Percentiles rank a stretch among this genome's conserved stretches.
Conservation (phyloP, 2,797 vertebrate genomes). For the Sebastes hubbsi region DNA sequence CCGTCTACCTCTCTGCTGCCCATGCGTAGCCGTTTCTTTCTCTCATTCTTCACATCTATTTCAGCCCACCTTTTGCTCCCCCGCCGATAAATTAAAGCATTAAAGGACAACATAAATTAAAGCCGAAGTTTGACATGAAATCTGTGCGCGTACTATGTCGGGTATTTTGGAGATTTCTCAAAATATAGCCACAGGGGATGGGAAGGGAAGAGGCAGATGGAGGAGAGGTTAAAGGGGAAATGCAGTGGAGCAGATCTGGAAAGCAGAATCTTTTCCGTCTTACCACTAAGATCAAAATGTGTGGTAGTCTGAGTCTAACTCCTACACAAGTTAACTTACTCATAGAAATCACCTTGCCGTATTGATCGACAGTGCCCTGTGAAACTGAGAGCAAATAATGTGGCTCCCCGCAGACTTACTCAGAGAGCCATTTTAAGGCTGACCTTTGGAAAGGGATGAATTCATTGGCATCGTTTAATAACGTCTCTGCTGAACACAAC, state of each 20-base stretch:
- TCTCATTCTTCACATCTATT: conserved; percentile 40
- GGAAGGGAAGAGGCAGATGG: conserved; percentile 28
- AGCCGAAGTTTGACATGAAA: background rate
- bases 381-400: conserved; percentile 25
- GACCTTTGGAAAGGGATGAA: conserved; percentile 59
- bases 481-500: background rate
- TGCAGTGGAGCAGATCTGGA: background rate
- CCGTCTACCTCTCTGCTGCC: conserved; percentile 36
- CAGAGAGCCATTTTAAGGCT: conserved; percentile 41
- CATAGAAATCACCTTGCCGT: background rate
- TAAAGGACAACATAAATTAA: conserved; percentile 2
- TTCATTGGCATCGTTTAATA: conserved; percentile 50
- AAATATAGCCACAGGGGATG: conserved; percentile 17
- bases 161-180: conserved; percentile 1
- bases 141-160: background rate
- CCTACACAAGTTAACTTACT: background rate
- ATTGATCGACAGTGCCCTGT: conserved; percentile 41
- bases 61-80: background rate
- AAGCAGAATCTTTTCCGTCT: conserved; percentile 3
- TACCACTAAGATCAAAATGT: conserved; percentile 7
- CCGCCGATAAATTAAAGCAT: conserved; percentile 3
- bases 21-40: conserved; percentile 21
- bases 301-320: background rate
- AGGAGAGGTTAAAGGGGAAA: conserved; percentile 46
- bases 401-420: conserved; percentile 31